Base-by-base conservation (phyloP, 2,797 vertebrate genomes). In the Acipenser ruthenus region DNA sequence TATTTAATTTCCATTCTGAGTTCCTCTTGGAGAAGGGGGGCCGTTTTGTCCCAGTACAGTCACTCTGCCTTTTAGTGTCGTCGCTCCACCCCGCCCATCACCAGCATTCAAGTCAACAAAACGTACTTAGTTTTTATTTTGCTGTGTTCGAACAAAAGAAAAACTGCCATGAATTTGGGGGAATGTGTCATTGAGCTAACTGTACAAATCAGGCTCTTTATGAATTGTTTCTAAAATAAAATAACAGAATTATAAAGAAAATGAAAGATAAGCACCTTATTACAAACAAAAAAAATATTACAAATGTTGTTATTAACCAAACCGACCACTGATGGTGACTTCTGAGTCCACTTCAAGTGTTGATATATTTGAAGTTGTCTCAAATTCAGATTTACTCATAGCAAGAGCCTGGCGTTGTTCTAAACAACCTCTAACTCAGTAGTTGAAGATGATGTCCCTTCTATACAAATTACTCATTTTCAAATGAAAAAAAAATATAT, bases 191-290 rank as follows among this genome's bases (percentile, higher is more conserved):
- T 69, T 69, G 63, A 75, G 76, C 75, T 66, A 71, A 78, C 83
- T 82, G 52, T 10, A 77, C 76, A 87, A 84, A 80, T 82, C 75
- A 80, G 83, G 78, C 76, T 75, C 70, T 78, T 73, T 71, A 79
- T 78, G 82, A 78, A 82, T 37, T 37, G 23, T 37, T 77, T 79
- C 50, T 79, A 53, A 53, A 53, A 53, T 53, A 67, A 78, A 69
- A 71, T 77, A 67, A 75, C 23, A 37, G 23, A 37, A 37, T 3
- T 37, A 37, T 37, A 37, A 37, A 37, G 52, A 73, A 81, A 69
- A 75, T 63, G 60, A 78, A 71, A 85, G 76, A 75, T 77, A 86
- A 87, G 89, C 89, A 91, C 89, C 88, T 90, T 90, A 90, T 83
- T 79, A 75, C 66, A 8, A 69, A 68, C 18, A 69, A 7, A 60